Conservation (phyloP, 2,888 invertebrate species). For the Platerodrilus igneus region DNA sequence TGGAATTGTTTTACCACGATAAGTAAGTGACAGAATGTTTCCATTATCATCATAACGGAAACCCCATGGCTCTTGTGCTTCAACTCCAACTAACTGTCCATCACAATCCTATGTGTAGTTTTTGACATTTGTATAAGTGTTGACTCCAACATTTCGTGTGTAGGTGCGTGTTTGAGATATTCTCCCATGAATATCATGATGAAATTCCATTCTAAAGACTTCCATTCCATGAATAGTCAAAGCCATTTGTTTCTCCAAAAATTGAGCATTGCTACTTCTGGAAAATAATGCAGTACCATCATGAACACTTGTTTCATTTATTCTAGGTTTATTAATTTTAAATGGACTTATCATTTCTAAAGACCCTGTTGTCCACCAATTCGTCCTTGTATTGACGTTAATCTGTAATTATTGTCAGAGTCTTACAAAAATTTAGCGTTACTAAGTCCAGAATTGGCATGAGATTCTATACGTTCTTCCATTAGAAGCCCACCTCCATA, state of each 20-base stretch:
- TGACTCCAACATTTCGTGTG: conserved; percentile 84
- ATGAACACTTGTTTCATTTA: conserved; percentile 80
- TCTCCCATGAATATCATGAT: conserved; percentile 80
- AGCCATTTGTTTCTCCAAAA: conserved; percentile 74
- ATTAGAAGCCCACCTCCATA: conserved; percentile 71
- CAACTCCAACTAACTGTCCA: conserved; percentile 84
- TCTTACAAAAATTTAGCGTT: conserved; percentile 90
- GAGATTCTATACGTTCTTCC: conserved; percentile 80
- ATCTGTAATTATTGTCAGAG: conserved; percentile 86
- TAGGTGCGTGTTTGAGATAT: conserved; percentile 83
- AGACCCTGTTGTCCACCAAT: conserved; percentile 87
- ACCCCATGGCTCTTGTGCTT: conserved; percentile 90
- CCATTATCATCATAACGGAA: conserved; percentile 90
- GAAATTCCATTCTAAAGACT: conserved; percentile 85
- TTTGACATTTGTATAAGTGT: conserved; percentile 84
- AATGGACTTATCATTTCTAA: conserved; percentile 80
- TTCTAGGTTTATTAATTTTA: conserved; percentile 67
- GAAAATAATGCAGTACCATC: conserved; percentile 87
- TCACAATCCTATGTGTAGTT: conserved; percentile 96
- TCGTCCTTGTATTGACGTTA: conserved; percentile 74
- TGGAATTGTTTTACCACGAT: conserved; percentile 82
- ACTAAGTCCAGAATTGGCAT: conserved; percentile 84
- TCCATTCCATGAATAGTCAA: conserved; percentile 83
- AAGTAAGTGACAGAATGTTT: conserved; percentile 83
- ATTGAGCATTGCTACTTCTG: conserved; percentile 70